phyloP scores from a whole-genome alignment of 2,888 invertebrate species.

The Clostera curtula region DNA sequence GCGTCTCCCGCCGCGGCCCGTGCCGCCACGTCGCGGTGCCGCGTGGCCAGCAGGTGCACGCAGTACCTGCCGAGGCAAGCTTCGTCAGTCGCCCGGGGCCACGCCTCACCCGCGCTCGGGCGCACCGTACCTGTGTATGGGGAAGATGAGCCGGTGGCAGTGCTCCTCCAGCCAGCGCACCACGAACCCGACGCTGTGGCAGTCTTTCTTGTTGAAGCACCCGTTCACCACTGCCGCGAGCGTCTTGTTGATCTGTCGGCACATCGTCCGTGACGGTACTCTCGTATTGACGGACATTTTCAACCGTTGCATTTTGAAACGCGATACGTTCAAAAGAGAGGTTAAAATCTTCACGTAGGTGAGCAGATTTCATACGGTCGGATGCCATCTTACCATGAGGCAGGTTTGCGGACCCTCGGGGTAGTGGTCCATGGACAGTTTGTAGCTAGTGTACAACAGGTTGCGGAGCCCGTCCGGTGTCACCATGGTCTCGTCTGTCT shows the following conservation, averaged over 20 bases:
- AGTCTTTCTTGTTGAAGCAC: conserved; percentile 86
- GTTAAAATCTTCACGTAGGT: background rate
- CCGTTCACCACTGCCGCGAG: conserved; percentile 83
- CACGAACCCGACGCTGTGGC: conserved; percentile 83
- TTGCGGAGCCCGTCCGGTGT: conserved; percentile 78
- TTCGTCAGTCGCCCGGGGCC: background rate
- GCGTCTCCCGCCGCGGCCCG: conserved; percentile 27
- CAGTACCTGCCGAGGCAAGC: conserved; percentile 40
- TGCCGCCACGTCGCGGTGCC: conserved; percentile 70
- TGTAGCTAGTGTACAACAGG: conserved; percentile 83
- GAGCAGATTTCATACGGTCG: background rate
- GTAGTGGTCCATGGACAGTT: conserved; percentile 86
- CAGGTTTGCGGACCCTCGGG: conserved; percentile 80
- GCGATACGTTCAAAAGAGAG: too few relatives aligned
- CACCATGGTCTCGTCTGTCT: conserved; percentile 73
- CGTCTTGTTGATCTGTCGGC: conserved; percentile 78
- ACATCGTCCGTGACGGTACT: too few relatives aligned
- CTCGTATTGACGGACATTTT: too few relatives aligned
- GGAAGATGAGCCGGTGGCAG: conserved; percentile 83
- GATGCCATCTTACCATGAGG: conserved; percentile 51
- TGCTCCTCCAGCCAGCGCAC: conserved; percentile 88
- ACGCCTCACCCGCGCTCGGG: background rate
- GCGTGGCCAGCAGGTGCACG: conserved; percentile 68
- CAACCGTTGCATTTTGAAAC: too few relatives aligned
- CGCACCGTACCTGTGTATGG: conserved; percentile 79